Evolutionary conservation across 2,888 invertebrate genomes (phyloP), one percentile per base, ranked within the genome.

Genomic region (Ennomos erosarius): DNA sequence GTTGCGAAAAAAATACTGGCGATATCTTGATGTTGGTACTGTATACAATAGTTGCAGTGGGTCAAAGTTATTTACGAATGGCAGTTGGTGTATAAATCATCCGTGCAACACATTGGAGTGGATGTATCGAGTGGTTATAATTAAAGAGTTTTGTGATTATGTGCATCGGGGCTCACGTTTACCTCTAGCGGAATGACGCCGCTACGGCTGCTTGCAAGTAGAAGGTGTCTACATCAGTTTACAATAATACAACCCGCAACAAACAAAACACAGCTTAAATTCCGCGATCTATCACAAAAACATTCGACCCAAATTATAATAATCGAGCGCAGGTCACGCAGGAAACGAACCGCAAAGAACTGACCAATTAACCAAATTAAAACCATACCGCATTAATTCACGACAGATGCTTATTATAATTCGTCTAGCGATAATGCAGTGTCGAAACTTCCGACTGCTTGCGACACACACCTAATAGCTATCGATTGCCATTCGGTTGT

Each of bases 401-500:
- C 44, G 84, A 83, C 76, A 71, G 75, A 73, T 70, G 70, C 76
- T 75, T 75, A 77, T 82, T 80, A 77, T 85, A 84, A 84, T 82
- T 83, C 80, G 74, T 74, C 79, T 73, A 77, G 74, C 79, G 76
- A 79, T 77, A 78, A 77, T 71, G 63, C 65, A 60, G 71, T 90
- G 84, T 84, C 70, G 90, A 88, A 89, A 91, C 85, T 84, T 88
- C 88, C 86, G 83, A 81, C 78, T 75, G 70, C 77, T 87, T 85
- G 82, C 84, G 76, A 84, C 82, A 85, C 71, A 74, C 71, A 73
- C 69, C 73, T 71, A 82, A 71, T 79, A 79, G 71, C 75, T 82
- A 83, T 82, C 80, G 78, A 79, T 78, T 77, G 78, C 80, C 76
- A 76, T 81, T 84, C 74, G 80, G 74, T 81, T 85, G 85, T 84